These are phyloP conservation scores for Drosophila ercepeae DNA, from an alignment of 1,140 invertebrate species.

Conservation along the genomic window DNA sequence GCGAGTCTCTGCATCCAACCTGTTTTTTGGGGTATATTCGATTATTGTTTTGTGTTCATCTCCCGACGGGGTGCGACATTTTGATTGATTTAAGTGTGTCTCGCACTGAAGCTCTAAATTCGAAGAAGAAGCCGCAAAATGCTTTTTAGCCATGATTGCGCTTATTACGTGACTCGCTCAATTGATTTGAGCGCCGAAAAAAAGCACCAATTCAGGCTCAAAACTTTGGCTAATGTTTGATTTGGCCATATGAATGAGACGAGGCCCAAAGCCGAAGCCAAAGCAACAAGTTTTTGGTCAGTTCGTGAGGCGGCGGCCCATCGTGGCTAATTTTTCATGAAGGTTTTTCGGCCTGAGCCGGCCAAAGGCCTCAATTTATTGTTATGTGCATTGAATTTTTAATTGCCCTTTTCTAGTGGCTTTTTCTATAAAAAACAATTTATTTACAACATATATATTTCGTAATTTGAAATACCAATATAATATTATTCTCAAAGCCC, in stretches of 20 bases:
- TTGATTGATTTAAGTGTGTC: conserved; percentile 47
- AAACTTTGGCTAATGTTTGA: conserved; percentile 28
- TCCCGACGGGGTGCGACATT: conserved; percentile 42
- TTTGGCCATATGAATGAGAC: conserved; percentile 65
- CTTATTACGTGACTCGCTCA: conserved; percentile 79
- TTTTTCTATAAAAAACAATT: too few relatives aligned
- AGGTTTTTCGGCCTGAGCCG: conserved; percentile 72
- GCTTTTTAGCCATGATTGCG: conserved; percentile 70
- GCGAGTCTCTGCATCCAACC: conserved; percentile 29
- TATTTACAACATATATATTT: not conserved
- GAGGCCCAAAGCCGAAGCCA: too few relatives aligned
- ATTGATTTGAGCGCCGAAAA: conserved; percentile 64
- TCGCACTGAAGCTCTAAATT: too few relatives aligned
- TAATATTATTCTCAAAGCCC: not conserved
- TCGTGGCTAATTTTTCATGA: conserved; percentile 79
- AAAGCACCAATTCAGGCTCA: conserved; percentile 25
- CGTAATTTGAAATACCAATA: not conserved
- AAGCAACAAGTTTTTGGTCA: conserved; percentile 41
- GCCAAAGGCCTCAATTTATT: conserved; percentile 75
- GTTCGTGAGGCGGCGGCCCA: conserved; percentile 54
- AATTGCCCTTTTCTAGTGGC: conserved; percentile 48
- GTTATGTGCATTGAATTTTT: conserved; percentile 75
- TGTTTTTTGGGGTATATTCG: conserved; percentile 9
- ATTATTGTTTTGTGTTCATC: not conserved
- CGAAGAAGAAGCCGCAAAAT: conserved; percentile 43